Conservation (phyloP, 37 sponge, comb jelly and placozoan genomes). For the Diacarnus erythraeanus region DNA sequence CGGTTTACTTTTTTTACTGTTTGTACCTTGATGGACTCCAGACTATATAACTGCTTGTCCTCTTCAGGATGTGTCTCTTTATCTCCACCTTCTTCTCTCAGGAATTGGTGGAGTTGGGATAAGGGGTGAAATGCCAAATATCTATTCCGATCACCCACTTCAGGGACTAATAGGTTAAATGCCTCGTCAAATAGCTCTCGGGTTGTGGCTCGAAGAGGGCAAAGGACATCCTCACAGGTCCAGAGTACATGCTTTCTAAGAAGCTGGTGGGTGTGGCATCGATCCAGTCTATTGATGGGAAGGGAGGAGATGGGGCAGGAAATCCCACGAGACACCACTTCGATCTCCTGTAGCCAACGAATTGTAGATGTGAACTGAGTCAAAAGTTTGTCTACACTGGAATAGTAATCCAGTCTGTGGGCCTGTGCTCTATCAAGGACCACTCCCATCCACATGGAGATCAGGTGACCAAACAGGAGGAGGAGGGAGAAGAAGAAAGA, state of each 20-base stretch:
- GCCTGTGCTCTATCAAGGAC: not conserved
- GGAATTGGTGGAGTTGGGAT: not conserved
- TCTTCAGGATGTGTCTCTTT: not conserved
- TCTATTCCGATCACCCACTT: not conserved
- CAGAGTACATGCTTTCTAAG: conserved; percentile 23
- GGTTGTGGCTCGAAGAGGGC: not conserved
- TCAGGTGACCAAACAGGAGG: not conserved
- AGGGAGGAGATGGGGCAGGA: conserved; percentile 12
- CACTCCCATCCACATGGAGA: not conserved
- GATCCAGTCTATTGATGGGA: conserved; percentile 2
- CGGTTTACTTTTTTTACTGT: not conserved
- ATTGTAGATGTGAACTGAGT: conserved; percentile 19
- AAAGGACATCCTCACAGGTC: not conserved
- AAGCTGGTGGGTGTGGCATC: not conserved
- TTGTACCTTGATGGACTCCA: not conserved
- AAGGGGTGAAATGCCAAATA: conserved; percentile 16
- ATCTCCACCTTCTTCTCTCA: not conserved
- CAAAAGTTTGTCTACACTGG: conserved; percentile 12
- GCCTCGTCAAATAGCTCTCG: not conserved
- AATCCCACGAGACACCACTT: conserved; percentile 32
- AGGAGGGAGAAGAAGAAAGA: not conserved
- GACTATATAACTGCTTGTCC: conserved; percentile 3
- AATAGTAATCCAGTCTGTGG: not conserved
- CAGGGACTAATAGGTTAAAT: not conserved
- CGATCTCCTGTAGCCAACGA: conserved; percentile 25